Percentiles rank a stretch among this genome's conserved stretches.
These are phyloP conservation scores for Gastrophysa polygoni DNA, from an alignment of 2,888 invertebrate genomes.

Conservation along the genomic window DNA sequence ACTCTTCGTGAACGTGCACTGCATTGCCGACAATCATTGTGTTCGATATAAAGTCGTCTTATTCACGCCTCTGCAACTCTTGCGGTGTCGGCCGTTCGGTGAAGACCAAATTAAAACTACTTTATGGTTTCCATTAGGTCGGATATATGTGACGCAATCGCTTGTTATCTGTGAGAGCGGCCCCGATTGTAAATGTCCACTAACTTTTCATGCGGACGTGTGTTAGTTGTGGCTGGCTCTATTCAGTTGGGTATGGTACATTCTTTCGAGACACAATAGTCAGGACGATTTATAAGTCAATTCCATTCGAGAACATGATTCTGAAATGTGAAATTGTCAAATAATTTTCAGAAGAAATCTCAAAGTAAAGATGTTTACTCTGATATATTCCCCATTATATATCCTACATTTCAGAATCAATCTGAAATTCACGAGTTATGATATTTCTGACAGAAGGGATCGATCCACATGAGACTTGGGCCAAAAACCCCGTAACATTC, in stretches of 20 bases:
- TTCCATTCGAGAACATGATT: too few relatives aligned
- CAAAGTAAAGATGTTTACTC: too few relatives aligned
- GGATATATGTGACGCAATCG: constrained; percentile 52
- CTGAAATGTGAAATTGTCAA: too few relatives aligned
- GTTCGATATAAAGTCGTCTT: constrained; percentile 36
- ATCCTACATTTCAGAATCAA: too few relatives aligned
- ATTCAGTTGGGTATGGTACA: background rate
- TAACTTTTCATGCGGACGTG: constrained; percentile 41
- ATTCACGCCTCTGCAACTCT: constrained; percentile 46
- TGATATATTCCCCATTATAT: too few relatives aligned
- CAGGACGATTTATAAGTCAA: too few relatives aligned
- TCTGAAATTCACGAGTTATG: too few relatives aligned
- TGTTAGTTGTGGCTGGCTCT: background rate
- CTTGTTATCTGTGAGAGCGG: constrained; percentile 47
- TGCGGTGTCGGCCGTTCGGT: constrained; percentile 39
- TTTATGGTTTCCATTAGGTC: constrained; percentile 55
- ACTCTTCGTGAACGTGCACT: background rate
- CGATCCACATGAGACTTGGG: too few relatives aligned
- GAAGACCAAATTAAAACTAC: constrained; percentile 53
- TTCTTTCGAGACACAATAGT: too few relatives aligned
- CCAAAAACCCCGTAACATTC: too few relatives aligned
- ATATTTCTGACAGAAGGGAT: too few relatives aligned
- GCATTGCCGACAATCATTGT: constrained; percentile 31
- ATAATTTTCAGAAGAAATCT: too few relatives aligned
- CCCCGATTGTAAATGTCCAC: constrained; percentile 38